Base-by-base conservation (phyloP, 2,797 vertebrate species). In the Thripadectes ignobilis region DNA sequence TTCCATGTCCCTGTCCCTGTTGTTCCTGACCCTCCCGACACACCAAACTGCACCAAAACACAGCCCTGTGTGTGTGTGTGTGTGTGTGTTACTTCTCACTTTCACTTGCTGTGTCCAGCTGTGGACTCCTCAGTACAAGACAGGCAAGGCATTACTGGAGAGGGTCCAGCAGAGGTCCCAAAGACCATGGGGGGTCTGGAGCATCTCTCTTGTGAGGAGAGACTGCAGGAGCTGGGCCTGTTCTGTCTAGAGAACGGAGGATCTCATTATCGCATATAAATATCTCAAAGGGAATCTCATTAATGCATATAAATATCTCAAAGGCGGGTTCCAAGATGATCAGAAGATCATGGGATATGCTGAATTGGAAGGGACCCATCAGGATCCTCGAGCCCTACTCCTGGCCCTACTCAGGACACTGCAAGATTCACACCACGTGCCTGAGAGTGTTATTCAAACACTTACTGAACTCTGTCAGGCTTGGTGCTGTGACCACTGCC, bases 1-100 rank as follows among this genome's bases (percentile, higher is more conserved):
- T 21, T 45, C 45, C 45, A 21, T 45, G 20, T 45, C 20, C 20
- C 20, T 45, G 45, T 45, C 23, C 4, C 3, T 29, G n/a, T 23
- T 5, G 57, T 18, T 27, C 8, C 2, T 14, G 45, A 14, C 17
- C 15, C 41, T 20, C 9, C 6, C 8, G 32, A 59, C 19, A 0
- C 18, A 14, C 27, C 13, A 29, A 29, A 61, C 18, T 18, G 34
- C 24, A 24, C 1, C 16, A 0, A 1, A 29, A 3, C n/a, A 0
- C 19, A 1, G 8, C 36, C 5, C 1, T 8, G n/a, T 1, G 38
- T 41, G 39, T 12, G 39, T 11, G 43, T 7, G 1, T 8, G 29
- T 23, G 7, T 15, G 0, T 1, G 39, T 43, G 41, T 12, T 23
- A 17, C 34, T 29, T 29, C 41, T 43, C 43, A 3, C 49, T 24